These are phyloP conservation scores for Vipera latastei DNA, from an alignment of 2,797 vertebrate species.

Conservation along the genomic window DNA sequence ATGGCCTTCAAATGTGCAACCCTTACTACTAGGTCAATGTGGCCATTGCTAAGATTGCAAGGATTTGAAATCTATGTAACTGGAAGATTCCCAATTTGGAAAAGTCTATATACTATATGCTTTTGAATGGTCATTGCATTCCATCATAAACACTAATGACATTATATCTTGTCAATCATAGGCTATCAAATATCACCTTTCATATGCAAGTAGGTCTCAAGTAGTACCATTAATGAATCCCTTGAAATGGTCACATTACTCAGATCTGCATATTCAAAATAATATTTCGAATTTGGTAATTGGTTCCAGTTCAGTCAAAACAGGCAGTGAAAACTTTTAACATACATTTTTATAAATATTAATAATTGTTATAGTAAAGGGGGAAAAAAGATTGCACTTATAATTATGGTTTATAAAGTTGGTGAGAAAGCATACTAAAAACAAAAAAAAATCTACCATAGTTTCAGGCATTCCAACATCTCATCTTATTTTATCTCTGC, in stretches of 20 bases:
- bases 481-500: neutral
- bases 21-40: neutral
- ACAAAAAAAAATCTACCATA: neutral
- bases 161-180: neutral
- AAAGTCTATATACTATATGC: neutral
- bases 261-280: neutral
- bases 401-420: neutral
- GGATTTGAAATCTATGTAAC: neutral
- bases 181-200: neutral
- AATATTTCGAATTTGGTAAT: neutral
- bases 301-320: neutral
- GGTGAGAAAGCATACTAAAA: neutral
- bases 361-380: neutral
- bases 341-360: neutral
- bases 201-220: neutral
- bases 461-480: neutral
- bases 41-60: neutral
- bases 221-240: neutral
- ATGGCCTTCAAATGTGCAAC: neutral
- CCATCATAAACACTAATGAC: neutral
- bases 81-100: neutral
- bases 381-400: neutral
- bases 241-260: neutral
- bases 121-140: neutral
- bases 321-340: neutral